Conservation (phyloP, 2,113 vertebrate species). For the Hippolais icterina region DNA sequence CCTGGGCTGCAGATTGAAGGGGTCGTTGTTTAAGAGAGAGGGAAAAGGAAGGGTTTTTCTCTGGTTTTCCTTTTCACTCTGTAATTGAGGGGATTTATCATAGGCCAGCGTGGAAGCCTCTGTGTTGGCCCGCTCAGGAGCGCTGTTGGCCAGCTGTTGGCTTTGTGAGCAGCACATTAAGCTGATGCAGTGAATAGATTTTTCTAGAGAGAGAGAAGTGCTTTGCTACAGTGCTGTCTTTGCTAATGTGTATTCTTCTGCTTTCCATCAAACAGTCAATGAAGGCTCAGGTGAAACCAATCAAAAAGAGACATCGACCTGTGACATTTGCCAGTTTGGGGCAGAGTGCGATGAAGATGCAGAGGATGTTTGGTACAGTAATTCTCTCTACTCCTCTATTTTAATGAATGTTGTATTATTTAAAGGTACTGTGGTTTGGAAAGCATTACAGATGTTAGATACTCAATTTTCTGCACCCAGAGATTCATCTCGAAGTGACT, state of each 20-base stretch:
- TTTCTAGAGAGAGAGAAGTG: not conserved
- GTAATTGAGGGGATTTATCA: not conserved
- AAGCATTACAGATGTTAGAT: not conserved
- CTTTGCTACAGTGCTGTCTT: not conserved
- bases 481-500: not conserved
- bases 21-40: not conserved
- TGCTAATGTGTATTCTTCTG: constrained; percentile 20
- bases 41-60: not conserved
- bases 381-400: constrained; percentile 55
- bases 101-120: not conserved
- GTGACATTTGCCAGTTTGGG: constrained; percentile 98
- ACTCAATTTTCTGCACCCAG: not conserved
- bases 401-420: constrained; percentile 42
- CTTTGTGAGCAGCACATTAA: not conserved
- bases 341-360: constrained; percentile 98
- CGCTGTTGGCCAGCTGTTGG: accelerated
- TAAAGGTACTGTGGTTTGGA: not conserved
- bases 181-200: not conserved
- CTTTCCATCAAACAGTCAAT: constrained; percentile 79
- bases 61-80: not conserved
- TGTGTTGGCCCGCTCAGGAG: not conserved
- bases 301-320: constrained; percentile 97
- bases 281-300: constrained; percentile 95
- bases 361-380: constrained; percentile 93
- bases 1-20: not conserved